Percentiles rank a stretch among this genome's conserved stretches.
Evolutionary conservation across 2,888 invertebrate species (phyloP).

Genomic region (Rhorus exstirpatorius): DNA sequence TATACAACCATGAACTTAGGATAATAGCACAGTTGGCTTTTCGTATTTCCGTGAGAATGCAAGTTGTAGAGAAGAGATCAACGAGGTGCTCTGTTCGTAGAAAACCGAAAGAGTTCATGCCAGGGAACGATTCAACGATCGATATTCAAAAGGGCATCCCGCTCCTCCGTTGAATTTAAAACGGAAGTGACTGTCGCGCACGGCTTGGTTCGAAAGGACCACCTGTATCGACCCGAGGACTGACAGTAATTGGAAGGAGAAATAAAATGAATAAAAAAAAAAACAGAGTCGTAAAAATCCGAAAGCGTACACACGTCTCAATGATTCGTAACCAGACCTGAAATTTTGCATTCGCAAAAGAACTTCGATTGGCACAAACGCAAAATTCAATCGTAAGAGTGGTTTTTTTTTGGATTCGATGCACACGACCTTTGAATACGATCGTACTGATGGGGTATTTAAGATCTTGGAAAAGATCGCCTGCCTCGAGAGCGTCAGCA

Average conservation of each 20-base stretch:
- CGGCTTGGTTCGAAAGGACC: no score
- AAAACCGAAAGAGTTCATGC: background rate
- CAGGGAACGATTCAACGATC: constrained; percentile 33
- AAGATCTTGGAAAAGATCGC: no score
- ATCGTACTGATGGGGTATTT: no score
- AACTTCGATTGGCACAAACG: no score
- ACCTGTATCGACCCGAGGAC: no score
- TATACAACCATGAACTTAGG: constrained; percentile 9
- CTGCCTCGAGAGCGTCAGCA: background rate
- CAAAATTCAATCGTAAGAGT: no score
- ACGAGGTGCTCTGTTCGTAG: background rate
- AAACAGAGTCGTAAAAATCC: no score
- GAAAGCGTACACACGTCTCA: no score
- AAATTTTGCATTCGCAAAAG: no score
- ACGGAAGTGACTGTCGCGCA: constrained; percentile 9
- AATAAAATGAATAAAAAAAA: background rate
- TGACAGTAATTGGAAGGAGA: background rate
- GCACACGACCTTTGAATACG: no score
- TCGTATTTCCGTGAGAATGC: constrained; percentile 6
- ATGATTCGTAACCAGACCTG: no score
- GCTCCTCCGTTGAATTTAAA: constrained; percentile 17
- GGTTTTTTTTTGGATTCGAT: no score
- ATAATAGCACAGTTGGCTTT: constrained; percentile 32
- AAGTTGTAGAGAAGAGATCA: background rate
- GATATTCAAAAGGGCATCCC: constrained; percentile 31